Evolutionary conservation across 1,140 invertebrate genomes (phyloP).

Genomic region (Eueides isabella): DNA sequence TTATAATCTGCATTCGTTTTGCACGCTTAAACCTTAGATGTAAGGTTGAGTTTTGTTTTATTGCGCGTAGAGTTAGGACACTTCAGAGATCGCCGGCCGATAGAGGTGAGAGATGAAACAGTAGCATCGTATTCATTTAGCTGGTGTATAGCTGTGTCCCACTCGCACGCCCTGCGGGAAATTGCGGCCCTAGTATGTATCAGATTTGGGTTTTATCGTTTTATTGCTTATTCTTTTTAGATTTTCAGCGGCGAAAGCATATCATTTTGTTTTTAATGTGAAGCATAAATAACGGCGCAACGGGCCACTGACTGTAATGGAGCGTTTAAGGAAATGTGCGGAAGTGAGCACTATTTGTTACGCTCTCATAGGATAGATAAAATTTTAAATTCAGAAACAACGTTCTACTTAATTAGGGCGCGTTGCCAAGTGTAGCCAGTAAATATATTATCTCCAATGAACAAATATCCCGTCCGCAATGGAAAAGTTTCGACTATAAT

Average conservation of each 20-base stretch:
- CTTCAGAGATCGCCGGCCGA: conserved; percentile 75
- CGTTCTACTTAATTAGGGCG: conserved; percentile 42
- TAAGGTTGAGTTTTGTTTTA: conserved; percentile 73
- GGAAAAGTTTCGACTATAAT: conserved; percentile 43
- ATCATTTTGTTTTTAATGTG: conserved; percentile 82
- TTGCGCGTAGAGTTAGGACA: conserved; percentile 73
- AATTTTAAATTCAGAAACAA: conserved; percentile 28
- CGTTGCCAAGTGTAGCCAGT: conserved; percentile 33
- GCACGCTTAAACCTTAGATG: conserved; percentile 48
- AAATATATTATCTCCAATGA: conserved; percentile 35
- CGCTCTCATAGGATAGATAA: conserved; percentile 43
- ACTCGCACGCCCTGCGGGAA: conserved; percentile 72
- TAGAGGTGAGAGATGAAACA: conserved; percentile 82
- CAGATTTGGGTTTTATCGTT: conserved; percentile 82
- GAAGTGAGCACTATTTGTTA: conserved; percentile 65
- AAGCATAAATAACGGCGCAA: conserved; percentile 75
- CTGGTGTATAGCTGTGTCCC: conserved; percentile 67
- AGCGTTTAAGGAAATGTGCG: conserved; percentile 69
- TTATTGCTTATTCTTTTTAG: conserved; percentile 83
- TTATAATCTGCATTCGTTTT: conserved; percentile 74
- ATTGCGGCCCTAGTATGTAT: conserved; percentile 79
- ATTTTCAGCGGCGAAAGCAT: conserved; percentile 81
- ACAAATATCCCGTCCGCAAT: conserved; percentile 43
- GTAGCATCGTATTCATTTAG: conserved; percentile 79
- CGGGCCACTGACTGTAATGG: conserved; percentile 74